Percentiles rank a stretch among this genome's conserved stretches.
phyloP scores from a whole-genome alignment of 92 coral and sea anemone genomes.

The Phenganax marumi region DNA sequence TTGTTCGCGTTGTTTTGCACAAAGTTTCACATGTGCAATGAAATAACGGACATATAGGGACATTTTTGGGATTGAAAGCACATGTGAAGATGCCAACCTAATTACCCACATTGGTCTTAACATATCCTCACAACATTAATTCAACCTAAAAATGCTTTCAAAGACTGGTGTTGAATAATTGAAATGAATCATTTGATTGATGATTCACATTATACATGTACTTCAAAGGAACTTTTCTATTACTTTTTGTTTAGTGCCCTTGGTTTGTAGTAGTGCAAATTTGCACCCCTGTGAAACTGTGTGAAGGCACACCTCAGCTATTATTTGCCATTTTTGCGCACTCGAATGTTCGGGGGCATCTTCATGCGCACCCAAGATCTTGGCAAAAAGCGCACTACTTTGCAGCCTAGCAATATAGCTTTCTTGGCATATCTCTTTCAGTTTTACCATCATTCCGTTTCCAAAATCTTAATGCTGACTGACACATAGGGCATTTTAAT shows the following conservation, averaged over 20 bases:
- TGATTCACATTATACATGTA: no score
- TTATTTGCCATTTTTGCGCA: neutral
- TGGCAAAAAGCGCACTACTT: neutral
- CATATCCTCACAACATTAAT: no score
- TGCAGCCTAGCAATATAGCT: constrained; percentile 24
- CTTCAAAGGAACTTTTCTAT: no score
- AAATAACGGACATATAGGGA: no score
- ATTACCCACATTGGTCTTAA: no score
- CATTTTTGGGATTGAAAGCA: no score
- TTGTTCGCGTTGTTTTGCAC: no score
- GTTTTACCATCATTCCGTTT: constrained; percentile 59
- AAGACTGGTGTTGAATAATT: neutral
- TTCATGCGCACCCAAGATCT: constrained; percentile 9
- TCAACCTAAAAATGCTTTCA: no score
- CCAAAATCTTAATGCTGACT: constrained; percentile 49
- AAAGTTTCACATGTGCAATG: no score
- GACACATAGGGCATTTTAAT: constrained; percentile 50
- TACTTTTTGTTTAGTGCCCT: no score
- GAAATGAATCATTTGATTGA: neutral
- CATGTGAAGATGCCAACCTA: no score
- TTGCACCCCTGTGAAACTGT: neutral
- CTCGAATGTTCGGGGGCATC: neutral
- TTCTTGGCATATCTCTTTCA: constrained; percentile 45
- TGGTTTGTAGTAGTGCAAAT: neutral
- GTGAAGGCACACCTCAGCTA: no score